Conservation (phyloP, 2,113 vertebrate genomes). For the Ahaetulla prasina region DNA sequence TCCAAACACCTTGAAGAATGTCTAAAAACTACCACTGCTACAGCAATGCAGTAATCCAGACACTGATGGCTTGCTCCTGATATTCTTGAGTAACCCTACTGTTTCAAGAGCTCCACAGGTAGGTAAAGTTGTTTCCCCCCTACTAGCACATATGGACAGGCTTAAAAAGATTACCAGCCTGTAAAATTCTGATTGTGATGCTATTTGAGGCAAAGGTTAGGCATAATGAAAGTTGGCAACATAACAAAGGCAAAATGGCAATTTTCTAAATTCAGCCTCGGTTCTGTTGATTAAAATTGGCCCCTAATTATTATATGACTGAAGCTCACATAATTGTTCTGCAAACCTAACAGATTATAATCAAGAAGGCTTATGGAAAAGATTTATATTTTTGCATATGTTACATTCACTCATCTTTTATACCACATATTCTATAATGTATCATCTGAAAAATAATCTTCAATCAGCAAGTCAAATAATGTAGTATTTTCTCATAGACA, state of each 20-base stretch:
- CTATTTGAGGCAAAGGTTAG: neutral
- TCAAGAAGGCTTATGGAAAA: neutral
- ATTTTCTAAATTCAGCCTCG: neutral
- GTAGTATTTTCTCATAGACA: neutral
- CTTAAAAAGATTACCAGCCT: neutral
- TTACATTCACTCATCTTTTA: neutral
- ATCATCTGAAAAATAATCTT: neutral
- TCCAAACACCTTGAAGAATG: neutral
- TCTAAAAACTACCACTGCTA: neutral
- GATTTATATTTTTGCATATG: neutral
- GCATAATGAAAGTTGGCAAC: neutral
- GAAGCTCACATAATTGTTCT: neutral
- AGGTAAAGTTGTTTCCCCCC: fast-evolving
- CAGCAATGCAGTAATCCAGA: neutral
- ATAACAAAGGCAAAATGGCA: neutral
- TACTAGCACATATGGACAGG: neutral
- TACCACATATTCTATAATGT: neutral
- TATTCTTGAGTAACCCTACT: neutral
- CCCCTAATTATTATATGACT: neutral
- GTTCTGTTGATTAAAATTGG: neutral
- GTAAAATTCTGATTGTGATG: neutral
- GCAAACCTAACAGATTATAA: neutral
- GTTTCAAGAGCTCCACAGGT: neutral
- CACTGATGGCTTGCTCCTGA: neutral
- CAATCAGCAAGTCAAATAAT: neutral